Evolutionary conservation across 2,888 invertebrate species (phyloP).

Genomic region (Troides aeacus): DNA sequence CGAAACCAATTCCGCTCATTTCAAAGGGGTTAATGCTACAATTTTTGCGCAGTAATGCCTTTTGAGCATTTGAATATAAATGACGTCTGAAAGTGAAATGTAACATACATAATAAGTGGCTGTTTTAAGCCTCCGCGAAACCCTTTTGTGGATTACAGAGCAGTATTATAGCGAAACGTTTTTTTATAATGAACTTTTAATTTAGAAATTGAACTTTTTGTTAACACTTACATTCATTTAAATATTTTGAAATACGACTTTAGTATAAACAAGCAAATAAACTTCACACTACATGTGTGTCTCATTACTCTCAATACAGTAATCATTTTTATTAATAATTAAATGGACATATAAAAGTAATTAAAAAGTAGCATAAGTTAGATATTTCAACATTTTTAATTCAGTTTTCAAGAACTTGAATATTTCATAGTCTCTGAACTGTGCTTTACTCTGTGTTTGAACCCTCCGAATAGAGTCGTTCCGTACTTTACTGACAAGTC

Average conservation of each 20-base stretch:
- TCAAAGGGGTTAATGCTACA: conserved; percentile 74
- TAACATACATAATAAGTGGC: conserved; percentile 81
- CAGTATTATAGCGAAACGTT: conserved; percentile 30
- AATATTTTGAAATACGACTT: no score
- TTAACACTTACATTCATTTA: no score
- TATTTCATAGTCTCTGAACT: conserved; percentile 30
- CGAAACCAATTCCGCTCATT: conserved; percentile 68
- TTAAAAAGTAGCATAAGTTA: no score
- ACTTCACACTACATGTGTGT: no score
- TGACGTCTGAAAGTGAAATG: conserved; percentile 81
- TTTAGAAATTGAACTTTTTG: no score
- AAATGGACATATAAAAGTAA: no score
- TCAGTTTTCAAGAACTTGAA: no score
- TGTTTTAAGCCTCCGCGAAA: conserved; percentile 78
- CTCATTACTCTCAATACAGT: no score
- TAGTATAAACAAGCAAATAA: no score
- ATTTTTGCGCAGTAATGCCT: conserved; percentile 79
- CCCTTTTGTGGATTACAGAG: conserved; percentile 76
- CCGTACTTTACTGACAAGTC: conserved; percentile 78
- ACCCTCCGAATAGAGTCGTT: conserved; percentile 77
- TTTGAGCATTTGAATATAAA: conserved; percentile 80
- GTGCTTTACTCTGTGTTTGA: conserved; percentile 48
- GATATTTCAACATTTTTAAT: no score
- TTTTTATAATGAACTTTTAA: background rate
- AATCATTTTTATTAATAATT: no score